Evolutionary conservation across 2,797 vertebrate species (phyloP).

Genomic region (Parambassis ranga): DNA sequence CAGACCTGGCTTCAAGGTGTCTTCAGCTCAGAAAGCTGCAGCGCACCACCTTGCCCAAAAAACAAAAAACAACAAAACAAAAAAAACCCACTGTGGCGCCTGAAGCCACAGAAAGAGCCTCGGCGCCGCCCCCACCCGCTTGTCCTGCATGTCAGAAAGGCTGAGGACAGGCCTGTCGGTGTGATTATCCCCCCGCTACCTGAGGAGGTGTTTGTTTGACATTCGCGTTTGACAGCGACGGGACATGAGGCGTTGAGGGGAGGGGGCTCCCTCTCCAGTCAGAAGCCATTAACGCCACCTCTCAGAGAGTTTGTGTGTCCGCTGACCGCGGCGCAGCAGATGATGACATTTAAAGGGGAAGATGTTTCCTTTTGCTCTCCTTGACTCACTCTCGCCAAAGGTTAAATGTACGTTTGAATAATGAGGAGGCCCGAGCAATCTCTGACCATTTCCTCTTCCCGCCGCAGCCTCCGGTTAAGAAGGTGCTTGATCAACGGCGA

Average conservation of each 20-base stretch:
- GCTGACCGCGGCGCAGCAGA: slow-evolving; percentile 40
- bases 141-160: slow-evolving; percentile 75
- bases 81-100: slow-evolving; percentile 3
- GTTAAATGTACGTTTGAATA: slow-evolving; percentile 75
- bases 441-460: slow-evolving; percentile 66
- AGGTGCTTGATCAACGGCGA: slow-evolving; percentile 72
- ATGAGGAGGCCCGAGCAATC: slow-evolving; percentile 49
- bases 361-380: slow-evolving; percentile 54
- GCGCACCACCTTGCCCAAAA: slow-evolving; percentile 16
- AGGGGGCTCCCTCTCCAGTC: slow-evolving; percentile 79
- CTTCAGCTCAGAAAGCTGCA: background rate
- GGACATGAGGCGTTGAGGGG: slow-evolving; percentile 73
- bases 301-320: slow-evolving; percentile 66
- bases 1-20: background rate
- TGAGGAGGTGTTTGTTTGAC: slow-evolving; percentile 91
- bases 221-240: slow-evolving; percentile 83
- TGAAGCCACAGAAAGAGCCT: background rate
- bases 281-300: slow-evolving; percentile 84
- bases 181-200: slow-evolving; percentile 85
- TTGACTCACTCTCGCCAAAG: slow-evolving; percentile 74
- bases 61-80: too few relatives aligned
- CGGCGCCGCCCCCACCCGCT: background rate
- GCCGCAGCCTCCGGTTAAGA: slow-evolving; percentile 67
- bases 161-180: slow-evolving; percentile 83
- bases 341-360: slow-evolving; percentile 69